Evolutionary conservation across 2,113 vertebrate species (phyloP).

Genomic region (Indri indri): DNA sequence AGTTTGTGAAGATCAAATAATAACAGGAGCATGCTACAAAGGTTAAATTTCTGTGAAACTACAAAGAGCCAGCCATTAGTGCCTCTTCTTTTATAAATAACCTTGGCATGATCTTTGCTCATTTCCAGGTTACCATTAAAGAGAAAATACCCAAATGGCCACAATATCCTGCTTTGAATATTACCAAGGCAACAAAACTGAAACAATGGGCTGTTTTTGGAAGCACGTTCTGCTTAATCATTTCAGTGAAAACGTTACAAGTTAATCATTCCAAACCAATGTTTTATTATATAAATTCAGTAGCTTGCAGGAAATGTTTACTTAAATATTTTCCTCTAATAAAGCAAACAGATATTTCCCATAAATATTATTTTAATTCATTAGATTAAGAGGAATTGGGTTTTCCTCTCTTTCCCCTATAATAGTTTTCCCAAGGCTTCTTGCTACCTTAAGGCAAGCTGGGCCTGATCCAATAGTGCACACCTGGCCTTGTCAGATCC

Average conservation of each 20-base stretch:
- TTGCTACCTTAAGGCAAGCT: background rate
- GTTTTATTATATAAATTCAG: slow-evolving; percentile 29
- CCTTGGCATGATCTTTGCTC: background rate
- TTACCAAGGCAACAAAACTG: background rate
- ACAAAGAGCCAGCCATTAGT: background rate
- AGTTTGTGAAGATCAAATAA: slow-evolving; percentile 29
- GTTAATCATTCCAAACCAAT: background rate
- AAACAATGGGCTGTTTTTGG: background rate
- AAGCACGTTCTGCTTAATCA: slow-evolving; percentile 7
- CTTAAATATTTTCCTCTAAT: slow-evolving; percentile 37
- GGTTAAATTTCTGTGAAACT: background rate
- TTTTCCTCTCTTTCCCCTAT: background rate
- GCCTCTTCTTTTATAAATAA: background rate
- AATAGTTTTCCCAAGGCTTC: background rate
- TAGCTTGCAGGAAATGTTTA: slow-evolving; percentile 54
- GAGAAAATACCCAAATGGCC: background rate
- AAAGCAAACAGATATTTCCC: slow-evolving; percentile 45
- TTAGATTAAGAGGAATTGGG: background rate
- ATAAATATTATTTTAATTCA: slow-evolving; percentile 42
- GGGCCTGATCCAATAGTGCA: background rate
- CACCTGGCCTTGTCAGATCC: background rate
- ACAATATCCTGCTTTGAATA: background rate
- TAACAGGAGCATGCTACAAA: background rate
- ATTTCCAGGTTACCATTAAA: slow-evolving; percentile 39
- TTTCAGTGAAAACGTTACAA: slow-evolving; percentile 43